Evolutionary conservation across 2,888 invertebrate genomes (phyloP).

Genomic region (Drosophila paucipuncta): DNA sequence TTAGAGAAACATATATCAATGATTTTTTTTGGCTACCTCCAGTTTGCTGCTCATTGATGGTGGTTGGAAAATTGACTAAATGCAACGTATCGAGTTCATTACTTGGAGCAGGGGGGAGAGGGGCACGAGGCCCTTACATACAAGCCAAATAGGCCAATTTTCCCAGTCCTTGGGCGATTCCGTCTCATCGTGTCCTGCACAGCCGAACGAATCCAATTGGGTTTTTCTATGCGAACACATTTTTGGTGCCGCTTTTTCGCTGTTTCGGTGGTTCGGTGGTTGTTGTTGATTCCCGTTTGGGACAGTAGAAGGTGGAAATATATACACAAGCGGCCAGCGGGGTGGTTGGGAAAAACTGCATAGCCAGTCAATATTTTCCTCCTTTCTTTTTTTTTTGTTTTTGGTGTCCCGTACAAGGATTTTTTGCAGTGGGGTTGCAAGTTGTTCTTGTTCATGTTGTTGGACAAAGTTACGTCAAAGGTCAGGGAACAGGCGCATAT

Average conservation of each 20-base stretch:
- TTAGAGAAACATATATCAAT: conserved; percentile 1
- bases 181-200: conserved; percentile 14
- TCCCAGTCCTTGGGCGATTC: conserved; percentile 36
- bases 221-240: conserved; percentile 60
- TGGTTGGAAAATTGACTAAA: conserved; percentile 78
- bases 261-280: conserved; percentile 51
- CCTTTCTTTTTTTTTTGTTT: conserved; percentile 6
- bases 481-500: conserved; percentile 58
- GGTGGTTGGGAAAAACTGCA: conserved; percentile 53
- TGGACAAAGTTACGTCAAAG: conserved; percentile 69
- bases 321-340: conserved; percentile 8
- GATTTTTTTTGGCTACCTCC: conserved; percentile 18
- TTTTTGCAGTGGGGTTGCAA: conserved; percentile 52
- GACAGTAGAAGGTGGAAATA: conserved; percentile 49
- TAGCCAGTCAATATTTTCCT: conserved; percentile 39
- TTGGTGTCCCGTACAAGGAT: conserved; percentile 49
- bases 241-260: conserved; percentile 42
- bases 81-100: conserved; percentile 72
- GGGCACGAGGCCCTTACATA: background rate
- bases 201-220: conserved; percentile 60
- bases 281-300: conserved; percentile 66
- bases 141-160: conserved; percentile 69
- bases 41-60: conserved; percentile 46
- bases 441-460: conserved; percentile 24
- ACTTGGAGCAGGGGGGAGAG: conserved; percentile 14